Base-by-base conservation (phyloP, 2,113 vertebrate species). In the Cairina moschata region DNA sequence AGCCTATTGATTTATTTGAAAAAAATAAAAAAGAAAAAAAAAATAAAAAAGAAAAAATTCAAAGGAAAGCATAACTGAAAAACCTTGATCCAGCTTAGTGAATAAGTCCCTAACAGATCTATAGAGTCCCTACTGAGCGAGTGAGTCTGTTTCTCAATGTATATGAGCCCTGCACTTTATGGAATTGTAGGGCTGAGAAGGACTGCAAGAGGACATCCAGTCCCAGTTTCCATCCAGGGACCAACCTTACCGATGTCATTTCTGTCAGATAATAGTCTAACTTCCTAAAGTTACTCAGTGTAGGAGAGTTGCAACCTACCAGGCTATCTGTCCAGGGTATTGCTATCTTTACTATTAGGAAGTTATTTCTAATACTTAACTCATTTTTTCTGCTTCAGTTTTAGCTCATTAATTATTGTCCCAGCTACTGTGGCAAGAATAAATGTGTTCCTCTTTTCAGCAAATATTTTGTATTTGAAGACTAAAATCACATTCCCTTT, bases 1-100 rank as follows among this genome's bases (percentile, higher is more conserved):
- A 93, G 83, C 91, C 86, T 94, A 95, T 96, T 96, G 96, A 95
- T 97, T 94, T 96, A 88, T 96, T 93, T 90, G 46, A 2, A 28
- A 46, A 54, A 69, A 80, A 84, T 46, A 22, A 46, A 40, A 66
- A 9, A 65, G 65, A 65, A 81, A 55, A 23, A 46, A 40, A 65
- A 44, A 44, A 18, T n/a, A 44, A 54, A 55, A 20, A 17, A 22
- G 21, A 66, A 81, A 83, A 50, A 85, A 48, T 13, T 23, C 55
- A 67, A 76, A 92, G 42, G 76, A 89, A 90, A 96, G 86, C 29
- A 89, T 56, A 79, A 91, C n/a, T 44, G 81, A 88, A 92, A 95
- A 72, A 3, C 28, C 67, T 55, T 94, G 60, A 96, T 95, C 89
- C 89, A 92, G 89, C 89, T 96, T 96, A 89, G 54, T 18, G 34